These are phyloP conservation scores for Platorchestia sp. DNA, from an alignment of 1,140 invertebrate genomes.

Conservation along the genomic window DNA sequence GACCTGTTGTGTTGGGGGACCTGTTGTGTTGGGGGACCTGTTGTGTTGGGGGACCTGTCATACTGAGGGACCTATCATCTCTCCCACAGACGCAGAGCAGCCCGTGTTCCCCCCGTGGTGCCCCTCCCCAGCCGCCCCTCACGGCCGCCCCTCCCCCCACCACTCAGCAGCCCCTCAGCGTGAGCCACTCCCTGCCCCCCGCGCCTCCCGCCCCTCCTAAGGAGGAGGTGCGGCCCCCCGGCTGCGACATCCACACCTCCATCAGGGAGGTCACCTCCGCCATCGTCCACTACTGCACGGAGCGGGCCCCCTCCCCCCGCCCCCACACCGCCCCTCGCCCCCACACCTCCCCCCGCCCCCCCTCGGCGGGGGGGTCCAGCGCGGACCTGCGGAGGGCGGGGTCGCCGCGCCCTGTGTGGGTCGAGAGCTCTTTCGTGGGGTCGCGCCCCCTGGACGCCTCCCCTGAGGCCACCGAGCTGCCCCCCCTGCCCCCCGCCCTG, in stretches of 20 bases:
- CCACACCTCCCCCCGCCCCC: constrained; percentile 51
- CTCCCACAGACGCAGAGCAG: too few relatives aligned
- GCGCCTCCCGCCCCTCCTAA: constrained; percentile 68
- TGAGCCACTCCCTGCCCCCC: constrained; percentile 70
- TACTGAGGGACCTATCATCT: too few relatives aligned
- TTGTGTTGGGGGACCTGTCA: too few relatives aligned
- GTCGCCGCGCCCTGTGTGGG: constrained; percentile 78
- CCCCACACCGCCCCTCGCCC: background rate
- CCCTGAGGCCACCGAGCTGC: constrained; percentile 75
- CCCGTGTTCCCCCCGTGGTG: too few relatives aligned
- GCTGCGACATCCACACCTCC: constrained; percentile 80
- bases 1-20: too few relatives aligned
- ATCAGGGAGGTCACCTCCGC: constrained; percentile 93
- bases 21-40: too few relatives aligned
- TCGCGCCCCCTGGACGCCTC: constrained; percentile 83
- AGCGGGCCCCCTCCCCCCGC: constrained; percentile 58
- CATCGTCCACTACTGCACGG: constrained; percentile 85
- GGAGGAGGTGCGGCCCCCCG: constrained; percentile 64
- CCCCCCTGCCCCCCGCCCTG: background rate
- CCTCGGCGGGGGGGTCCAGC: too few relatives aligned
- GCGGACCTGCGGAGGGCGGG: constrained; percentile 58
- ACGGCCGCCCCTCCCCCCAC: too few relatives aligned
- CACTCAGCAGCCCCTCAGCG: constrained; percentile 56
- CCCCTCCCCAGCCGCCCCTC: background rate
- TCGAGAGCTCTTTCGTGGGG: constrained; percentile 92